phyloP scores from a whole-genome alignment of 1,140 invertebrate genomes.

The Drepana arcuata region DNA sequence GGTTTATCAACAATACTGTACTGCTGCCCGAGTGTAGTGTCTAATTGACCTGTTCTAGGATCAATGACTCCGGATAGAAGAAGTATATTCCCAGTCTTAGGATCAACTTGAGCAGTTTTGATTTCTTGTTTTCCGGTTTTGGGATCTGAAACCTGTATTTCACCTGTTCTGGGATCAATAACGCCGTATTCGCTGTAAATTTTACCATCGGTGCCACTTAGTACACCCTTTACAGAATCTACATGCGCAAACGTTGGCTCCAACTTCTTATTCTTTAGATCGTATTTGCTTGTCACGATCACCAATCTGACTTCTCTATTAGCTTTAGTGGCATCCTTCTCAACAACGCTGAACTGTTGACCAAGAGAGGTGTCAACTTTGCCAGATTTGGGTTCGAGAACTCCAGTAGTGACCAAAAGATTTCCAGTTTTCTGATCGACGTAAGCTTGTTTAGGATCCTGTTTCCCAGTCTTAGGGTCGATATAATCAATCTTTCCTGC shows the following conservation, averaged over 20 bases:
- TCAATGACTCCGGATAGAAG: slow-evolving; percentile 70
- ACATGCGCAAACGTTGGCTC: slow-evolving; percentile 72
- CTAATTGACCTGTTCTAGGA: slow-evolving; percentile 69
- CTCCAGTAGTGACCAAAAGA: slow-evolving; percentile 69
- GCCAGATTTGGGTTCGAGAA: slow-evolving; percentile 72
- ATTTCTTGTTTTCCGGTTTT: slow-evolving; percentile 72
- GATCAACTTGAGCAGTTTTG: slow-evolving; percentile 69
- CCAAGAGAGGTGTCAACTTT: slow-evolving; percentile 71
- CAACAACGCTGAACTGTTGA: slow-evolving; percentile 69
- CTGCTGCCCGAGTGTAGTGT: slow-evolving; percentile 67
- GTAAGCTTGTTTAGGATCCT: slow-evolving; percentile 70
- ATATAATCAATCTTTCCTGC: slow-evolving; percentile 71
- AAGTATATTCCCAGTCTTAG: slow-evolving; percentile 73
- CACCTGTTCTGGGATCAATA: slow-evolving; percentile 72
- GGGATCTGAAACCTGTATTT: slow-evolving; percentile 70
- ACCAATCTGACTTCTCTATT: slow-evolving; percentile 71
- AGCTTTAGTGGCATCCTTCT: slow-evolving; percentile 73
- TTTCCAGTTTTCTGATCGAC: slow-evolving; percentile 74
- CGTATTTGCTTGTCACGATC: slow-evolving; percentile 73
- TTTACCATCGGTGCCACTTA: slow-evolving; percentile 72
- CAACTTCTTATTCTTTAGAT: slow-evolving; percentile 71
- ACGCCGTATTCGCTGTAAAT: slow-evolving; percentile 75
- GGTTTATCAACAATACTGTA: slow-evolving; percentile 76
- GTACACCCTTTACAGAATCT: slow-evolving; percentile 71
- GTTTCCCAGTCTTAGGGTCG: slow-evolving; percentile 73